phyloP scores from a whole-genome alignment of 2,888 invertebrate genomes.

The Caenorhabditis uteleia region DNA sequence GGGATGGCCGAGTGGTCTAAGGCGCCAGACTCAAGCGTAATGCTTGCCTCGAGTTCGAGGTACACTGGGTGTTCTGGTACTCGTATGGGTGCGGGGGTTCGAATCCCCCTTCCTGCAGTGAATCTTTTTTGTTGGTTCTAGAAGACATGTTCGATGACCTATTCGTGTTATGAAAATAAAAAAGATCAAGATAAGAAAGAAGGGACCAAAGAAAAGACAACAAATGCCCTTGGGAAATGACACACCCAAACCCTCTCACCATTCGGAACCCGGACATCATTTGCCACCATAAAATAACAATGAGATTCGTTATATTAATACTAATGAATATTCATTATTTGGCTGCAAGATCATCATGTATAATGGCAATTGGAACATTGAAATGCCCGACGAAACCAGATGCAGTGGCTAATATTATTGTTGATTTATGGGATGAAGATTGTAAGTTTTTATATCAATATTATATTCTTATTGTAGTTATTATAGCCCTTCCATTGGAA shows the following conservation, averaged over 20 bases:
- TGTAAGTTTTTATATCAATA: conserved; percentile 37
- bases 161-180: too few species aligned
- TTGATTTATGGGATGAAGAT: conserved; percentile 55
- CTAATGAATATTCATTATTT: too few species aligned
- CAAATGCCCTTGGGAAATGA: too few species aligned
- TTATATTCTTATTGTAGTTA: background rate
- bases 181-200: too few species aligned
- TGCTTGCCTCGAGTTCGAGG: conserved; percentile 38
- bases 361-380: conserved; percentile 32
- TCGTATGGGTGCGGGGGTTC: conserved; percentile 62
- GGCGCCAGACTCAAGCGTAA: conserved; percentile 71
- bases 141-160: too few species aligned
- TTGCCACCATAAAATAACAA: too few species aligned
- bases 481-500: conserved; percentile 52
- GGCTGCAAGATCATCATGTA: too few species aligned
- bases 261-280: too few species aligned
- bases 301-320: too few species aligned
- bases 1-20: conserved; percentile 71
- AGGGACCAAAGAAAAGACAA: too few species aligned
- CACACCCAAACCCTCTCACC: too few species aligned
- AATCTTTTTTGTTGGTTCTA: conserved; percentile 28
- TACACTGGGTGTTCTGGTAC: conserved; percentile 51
- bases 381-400: conserved; percentile 33
- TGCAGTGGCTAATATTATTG: conserved; percentile 18
- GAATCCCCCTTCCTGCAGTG: conserved; percentile 59